Base-by-base conservation (phyloP, 2,797 vertebrate species). In the Halcyon leucocephala region DNA sequence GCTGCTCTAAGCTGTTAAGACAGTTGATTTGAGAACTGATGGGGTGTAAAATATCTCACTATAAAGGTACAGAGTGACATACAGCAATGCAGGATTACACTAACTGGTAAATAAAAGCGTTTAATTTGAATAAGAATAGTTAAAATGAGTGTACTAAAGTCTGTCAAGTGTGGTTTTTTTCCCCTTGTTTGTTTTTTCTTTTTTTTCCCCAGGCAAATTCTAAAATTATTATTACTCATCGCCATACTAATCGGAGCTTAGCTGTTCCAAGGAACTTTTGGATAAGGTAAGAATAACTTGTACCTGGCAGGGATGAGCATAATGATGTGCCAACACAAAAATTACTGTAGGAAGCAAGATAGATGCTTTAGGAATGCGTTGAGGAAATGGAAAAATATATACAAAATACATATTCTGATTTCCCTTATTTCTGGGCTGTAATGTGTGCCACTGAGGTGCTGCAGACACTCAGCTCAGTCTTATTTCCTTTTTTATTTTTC, bases 171-270 rank as follows among this genome's bases (percentile, higher is more conserved):
- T 51, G 49, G 6, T 17, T 16, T 51, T 26, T 51, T 55, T 39
- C 74, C 89, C 7, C 6, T 49, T 67, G 12, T 9, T 31, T 54
- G 62, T 58, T 58, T 6, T 22, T 13, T 76, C 84, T 92, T 62
- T 86, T 86, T 61, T 70, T 16, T 7, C 41, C 70, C 55, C 95
- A 99, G 99, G 98, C 98, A 86, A 99, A 99, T 85, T 51, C 93
- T 86, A 98, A 98, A 87, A 87, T 99, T 22, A 64, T 99, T 67
- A 97, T 99, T 76, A 87, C 96, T 79, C 99, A 99, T 94, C 98
- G 98, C 96, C 98, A 98, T 93, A 99, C 99, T 16, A 99, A 99
- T 92, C 98, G 98, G 79, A 98, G 97, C 39, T 98, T 99, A 29
- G 99, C 98, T 1, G 97, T 97, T 69, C 97, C 99, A 73, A 97